phyloP scores from a whole-genome alignment of 1,140 invertebrate species.

The Argopecten irradians region DNA sequence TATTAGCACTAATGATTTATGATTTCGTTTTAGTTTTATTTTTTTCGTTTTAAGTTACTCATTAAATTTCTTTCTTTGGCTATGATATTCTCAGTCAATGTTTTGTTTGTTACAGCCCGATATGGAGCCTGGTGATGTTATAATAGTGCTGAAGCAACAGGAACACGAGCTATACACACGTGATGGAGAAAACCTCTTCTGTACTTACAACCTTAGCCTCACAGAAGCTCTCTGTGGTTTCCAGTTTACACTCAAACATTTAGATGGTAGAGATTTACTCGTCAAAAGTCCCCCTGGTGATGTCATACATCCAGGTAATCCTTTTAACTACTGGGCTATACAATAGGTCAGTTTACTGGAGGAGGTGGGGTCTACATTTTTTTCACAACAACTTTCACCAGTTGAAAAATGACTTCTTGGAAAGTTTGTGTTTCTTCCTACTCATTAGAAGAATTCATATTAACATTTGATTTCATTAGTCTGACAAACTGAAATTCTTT shows the following conservation, averaged over 20 bases:
- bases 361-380: constrained; percentile 24
- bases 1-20: no score
- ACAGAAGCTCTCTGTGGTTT: constrained; percentile 98
- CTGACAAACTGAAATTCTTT: no score
- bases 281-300: constrained; percentile 90
- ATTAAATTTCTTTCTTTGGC: no score
- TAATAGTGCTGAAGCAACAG: constrained; percentile 97
- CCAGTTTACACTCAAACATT: constrained; percentile 92
- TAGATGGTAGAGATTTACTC: constrained; percentile 94
- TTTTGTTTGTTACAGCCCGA: constrained; percentile 84
- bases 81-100: no score
- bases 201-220: constrained; percentile 86
- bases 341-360: no score
- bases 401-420: neutral
- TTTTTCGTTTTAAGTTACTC: no score
- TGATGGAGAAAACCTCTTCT: constrained; percentile 89
- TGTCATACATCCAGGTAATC: constrained; percentile 87
- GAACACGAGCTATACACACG: constrained; percentile 91
- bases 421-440: neutral
- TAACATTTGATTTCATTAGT: no score
- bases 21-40: no score
- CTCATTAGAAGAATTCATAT: neutral
- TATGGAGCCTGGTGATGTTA: constrained; percentile 92
- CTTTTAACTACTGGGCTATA: neutral
- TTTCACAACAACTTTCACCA: neutral